Percentiles rank a stretch among this genome's conserved stretches.
Conservation (phyloP, 2,113 vertebrate genomes). For the Psettodes erumei region DNA sequence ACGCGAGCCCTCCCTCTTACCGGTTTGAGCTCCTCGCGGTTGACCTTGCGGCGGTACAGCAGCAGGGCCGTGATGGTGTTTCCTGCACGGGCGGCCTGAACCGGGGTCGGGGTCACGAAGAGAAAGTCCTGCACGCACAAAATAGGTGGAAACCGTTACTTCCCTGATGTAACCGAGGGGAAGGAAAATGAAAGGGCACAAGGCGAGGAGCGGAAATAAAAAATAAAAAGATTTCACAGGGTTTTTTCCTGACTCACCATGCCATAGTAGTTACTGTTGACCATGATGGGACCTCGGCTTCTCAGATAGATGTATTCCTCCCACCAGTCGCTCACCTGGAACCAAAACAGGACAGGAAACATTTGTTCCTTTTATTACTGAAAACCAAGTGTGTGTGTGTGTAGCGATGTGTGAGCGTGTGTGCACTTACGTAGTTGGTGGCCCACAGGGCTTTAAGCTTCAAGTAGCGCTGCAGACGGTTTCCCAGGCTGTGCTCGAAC, state of each 20-base stretch:
- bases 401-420: neutral
- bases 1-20: too few species aligned
- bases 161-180: too few species aligned
- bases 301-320: conserved; percentile 91
- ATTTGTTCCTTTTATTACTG: neutral
- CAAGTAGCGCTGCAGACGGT: conserved; percentile 87
- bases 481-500: conserved; percentile 85
- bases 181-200: too few species aligned
- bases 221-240: too few species aligned
- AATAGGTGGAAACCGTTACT: too few species aligned
- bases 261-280: conserved; percentile 92
- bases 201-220: too few species aligned
- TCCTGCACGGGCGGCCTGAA: conserved; percentile 94
- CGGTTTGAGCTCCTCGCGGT: conserved; percentile 93
- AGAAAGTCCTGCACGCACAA: conserved; percentile 86
- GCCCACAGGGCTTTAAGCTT: conserved; percentile 91
- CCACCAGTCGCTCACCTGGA: conserved; percentile 95
- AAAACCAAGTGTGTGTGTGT: neutral
- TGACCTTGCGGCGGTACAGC: conserved; percentile 91
- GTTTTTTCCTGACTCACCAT: too few species aligned
- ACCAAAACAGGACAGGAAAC: neutral
- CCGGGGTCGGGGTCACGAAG: conserved; percentile 85
- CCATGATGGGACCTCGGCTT: conserved; percentile 87
- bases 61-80: conserved; percentile 91
- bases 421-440: conserved; percentile 88